Evolutionary conservation across 2,888 invertebrate species (phyloP), one percentile per base, ranked within the genome.

Genomic region (Argyresthia albistria): DNA sequence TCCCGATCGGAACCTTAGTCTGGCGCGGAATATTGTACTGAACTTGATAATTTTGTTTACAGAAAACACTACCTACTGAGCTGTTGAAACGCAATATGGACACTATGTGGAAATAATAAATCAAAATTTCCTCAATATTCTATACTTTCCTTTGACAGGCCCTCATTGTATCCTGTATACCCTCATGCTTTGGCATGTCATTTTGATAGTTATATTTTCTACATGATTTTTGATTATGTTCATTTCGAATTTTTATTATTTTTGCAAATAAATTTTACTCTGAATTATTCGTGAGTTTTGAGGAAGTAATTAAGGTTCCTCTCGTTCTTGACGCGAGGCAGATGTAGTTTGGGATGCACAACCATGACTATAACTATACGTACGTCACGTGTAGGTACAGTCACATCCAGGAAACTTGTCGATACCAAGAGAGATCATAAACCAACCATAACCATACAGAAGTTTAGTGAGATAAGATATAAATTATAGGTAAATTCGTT

Each of bases 101-200:
- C 79, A 84, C 76, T 83, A 82, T 84, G 82, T 86, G 87, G 86
- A 87, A 86, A 87, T 86, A 86, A 86, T 84, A 84, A 84, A 86
- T 81, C 83, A 73, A 80, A 84, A 84, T 86, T 86, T 84, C 82
- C 82, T 77, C 70, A 74, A 70, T 78, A 74, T 76, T 76, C 67
- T 76, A 75, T 80, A 80, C 74, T 86, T 87, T 83, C 70, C 81
- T 83, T 84, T 79, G 73, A 75, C 78, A 80, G 84, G 80, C 76
- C 84, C 84, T 83, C 67, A 66, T 68, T 76, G 72, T 74, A 76
- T 80, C 84, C 79, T 77, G 78, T 76, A 72, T 70, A 74, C 80
- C 79, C 74, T 59, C 60, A 70, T 76, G 70, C 75, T 74, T 73
- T 81, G 80, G 76, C 78, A 80, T 78, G 75, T 71, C 74, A 73